Evolutionary conservation across 2,113 vertebrate genomes (phyloP).

Genomic region (Plotosus lineatus): DNA sequence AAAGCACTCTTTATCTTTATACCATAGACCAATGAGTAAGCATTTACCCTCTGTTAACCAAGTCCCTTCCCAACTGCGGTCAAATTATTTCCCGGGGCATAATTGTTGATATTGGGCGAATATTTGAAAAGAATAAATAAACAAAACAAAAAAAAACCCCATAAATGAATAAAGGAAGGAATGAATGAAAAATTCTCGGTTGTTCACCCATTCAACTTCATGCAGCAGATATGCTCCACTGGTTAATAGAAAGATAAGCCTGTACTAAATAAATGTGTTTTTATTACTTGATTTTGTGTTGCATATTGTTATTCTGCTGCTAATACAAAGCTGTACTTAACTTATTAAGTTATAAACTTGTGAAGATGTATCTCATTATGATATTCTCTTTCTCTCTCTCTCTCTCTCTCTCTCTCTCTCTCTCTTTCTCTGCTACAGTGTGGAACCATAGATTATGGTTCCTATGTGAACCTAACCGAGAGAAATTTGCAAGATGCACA

Average conservation of each 20-base stretch:
- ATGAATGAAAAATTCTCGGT: too few relatives aligned
- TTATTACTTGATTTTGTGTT: neutral
- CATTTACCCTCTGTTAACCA: too few relatives aligned
- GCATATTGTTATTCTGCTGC: neutral
- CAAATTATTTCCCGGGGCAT: too few relatives aligned
- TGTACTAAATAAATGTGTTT: neutral
- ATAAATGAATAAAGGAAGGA: too few relatives aligned
- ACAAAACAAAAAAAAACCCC: too few relatives aligned
- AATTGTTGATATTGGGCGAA: too few relatives aligned
- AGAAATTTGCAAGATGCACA: conserved; percentile 95
- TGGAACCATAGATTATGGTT: conserved; percentile 90
- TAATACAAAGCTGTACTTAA: neutral
- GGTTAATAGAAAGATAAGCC: too few relatives aligned
- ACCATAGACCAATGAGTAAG: neutral
- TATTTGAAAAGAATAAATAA: too few relatives aligned
- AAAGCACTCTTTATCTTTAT: conserved; percentile 11
- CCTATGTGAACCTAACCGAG: conserved; percentile 89
- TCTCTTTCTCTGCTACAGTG: conserved; percentile 80
- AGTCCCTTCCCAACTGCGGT: too few relatives aligned
- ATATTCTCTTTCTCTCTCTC: conserved; percentile 1
- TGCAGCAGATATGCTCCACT: too few relatives aligned
- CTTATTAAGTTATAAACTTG: neutral
- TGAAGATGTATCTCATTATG: neutral
- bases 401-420: conserved; percentile 55
- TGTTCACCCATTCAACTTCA: too few relatives aligned